A percentile compares a stretch with the other conserved stretches of the same genome.
These are phyloP conservation scores for Chrysaora quinquecirrha DNA, from an alignment of 30 jellyfish, hydroid and myxozoan species.

Conservation along the genomic window DNA sequence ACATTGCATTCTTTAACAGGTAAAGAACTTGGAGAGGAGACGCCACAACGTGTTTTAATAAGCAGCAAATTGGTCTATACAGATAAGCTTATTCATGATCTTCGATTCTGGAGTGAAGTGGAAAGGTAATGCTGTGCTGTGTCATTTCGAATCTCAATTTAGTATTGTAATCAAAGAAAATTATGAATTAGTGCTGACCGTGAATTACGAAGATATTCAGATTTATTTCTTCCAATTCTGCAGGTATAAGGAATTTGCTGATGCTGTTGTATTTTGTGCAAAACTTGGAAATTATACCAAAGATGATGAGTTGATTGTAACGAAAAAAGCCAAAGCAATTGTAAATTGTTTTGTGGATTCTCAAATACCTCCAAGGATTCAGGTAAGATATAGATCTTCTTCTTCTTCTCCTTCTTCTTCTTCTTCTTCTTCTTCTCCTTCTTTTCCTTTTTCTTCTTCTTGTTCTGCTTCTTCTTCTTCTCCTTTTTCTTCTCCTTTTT, in stretches of 20 bases:
- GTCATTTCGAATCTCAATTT: background rate
- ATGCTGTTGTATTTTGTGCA: constrained; percentile 94
- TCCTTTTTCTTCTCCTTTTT: no score
- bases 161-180: no score
- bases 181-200: no score
- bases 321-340: constrained; percentile 83
- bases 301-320: constrained; percentile 91
- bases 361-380: constrained; percentile 83
- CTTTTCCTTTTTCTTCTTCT: no score
- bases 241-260: constrained; percentile 92
- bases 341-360: constrained; percentile 89
- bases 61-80: constrained; percentile 77
- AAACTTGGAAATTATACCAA: constrained; percentile 88
- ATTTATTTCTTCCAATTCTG: no score
- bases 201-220: no score
- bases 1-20: constrained; percentile 37
- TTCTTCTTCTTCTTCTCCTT: no score
- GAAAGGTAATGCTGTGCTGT: constrained; percentile 57
- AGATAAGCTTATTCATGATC: constrained; percentile 77
- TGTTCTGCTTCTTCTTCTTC: no score
- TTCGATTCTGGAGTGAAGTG: constrained; percentile 89
- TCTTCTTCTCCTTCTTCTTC: no score
- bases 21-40: constrained; percentile 34
- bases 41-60: constrained; percentile 59
- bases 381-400: no score